Evolutionary conservation across 2,797 vertebrate genomes (phyloP), one percentile per base, ranked within the genome.

Genomic region (Chaunax sp.): DNA sequence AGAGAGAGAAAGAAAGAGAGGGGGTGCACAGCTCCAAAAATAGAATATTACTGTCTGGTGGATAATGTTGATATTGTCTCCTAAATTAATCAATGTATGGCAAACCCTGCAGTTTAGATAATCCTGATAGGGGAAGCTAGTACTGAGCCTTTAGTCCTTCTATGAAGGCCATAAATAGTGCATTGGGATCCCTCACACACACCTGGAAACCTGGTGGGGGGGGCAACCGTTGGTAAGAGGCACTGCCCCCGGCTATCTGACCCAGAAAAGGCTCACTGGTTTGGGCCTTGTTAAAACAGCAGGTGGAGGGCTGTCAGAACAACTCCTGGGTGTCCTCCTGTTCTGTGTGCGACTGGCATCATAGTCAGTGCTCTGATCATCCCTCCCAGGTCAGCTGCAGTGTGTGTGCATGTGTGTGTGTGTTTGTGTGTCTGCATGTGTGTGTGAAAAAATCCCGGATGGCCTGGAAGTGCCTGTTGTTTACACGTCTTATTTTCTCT

Each of bases 201-300:
- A 78, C 64, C 72, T 83, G 82, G 30, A 71, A 53, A 63, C 44
- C 28, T 56, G 26, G 68, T 9, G 11, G 85, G 71, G 85, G 71
- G 75, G 60, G 41, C 11, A 45, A 2, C 3, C 0, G 41, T n/a
- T 55, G 40, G 71, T 69, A 40, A 63, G 77, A 78, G 47, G 25
- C 54, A 53, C 59, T 66, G 72, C 75, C 63, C 26, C 50, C 11
- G 8, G 70, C 66, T 61, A 76, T 80, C 63, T 84, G 77, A 87
- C 81, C 80, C 61, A 46, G 83, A 64, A 45, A 61, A 63, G 57
- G 40, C 70, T 74, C 78, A 65, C 72, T 83, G 84, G 85, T 86
- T 65, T 41, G 63, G 64, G 70, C 13, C 71, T 84, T 87, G 85
- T 89, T 78, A 78, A 75, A 80, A 52, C 87, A 86, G 79, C 75